A percentile compares a stretch with the other conserved stretches of the same genome.
phyloP scores from a whole-genome alignment of 2,113 vertebrate genomes.

The Camelus bactrianus region DNA sequence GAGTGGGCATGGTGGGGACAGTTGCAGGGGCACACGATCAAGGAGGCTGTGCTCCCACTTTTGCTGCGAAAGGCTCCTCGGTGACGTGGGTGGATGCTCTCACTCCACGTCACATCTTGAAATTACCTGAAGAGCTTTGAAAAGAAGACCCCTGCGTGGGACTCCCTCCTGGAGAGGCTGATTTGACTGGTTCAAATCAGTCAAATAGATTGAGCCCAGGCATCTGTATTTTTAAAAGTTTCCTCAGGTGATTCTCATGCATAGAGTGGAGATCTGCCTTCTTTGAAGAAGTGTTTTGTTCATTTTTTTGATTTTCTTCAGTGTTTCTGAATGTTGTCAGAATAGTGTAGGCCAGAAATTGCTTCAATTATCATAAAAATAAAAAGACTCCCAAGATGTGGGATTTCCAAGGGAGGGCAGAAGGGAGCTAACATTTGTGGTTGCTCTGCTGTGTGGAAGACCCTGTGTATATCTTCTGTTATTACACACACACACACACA shows the following conservation, averaged over 20 bases:
- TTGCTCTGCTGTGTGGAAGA: neutral
- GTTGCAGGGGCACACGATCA: neutral
- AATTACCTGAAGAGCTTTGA: neutral
- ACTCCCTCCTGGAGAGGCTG: neutral
- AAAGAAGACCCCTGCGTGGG: neutral
- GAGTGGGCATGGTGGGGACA: neutral
- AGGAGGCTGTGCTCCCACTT: accelerated
- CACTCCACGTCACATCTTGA: neutral
- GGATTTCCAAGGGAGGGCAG: neutral
- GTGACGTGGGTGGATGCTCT: neutral
- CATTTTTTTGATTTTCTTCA: neutral
- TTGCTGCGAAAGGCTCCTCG: neutral
- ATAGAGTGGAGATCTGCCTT: neutral
- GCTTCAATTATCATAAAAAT: neutral
- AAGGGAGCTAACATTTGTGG: neutral
- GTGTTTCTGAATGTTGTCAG: neutral
- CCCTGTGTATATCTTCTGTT: neutral
- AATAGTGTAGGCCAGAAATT: neutral
- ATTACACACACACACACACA: too few relatives aligned
- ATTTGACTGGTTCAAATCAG: neutral
- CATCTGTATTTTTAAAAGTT: neutral
- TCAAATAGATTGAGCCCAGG: neutral
- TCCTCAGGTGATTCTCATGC: neutral
- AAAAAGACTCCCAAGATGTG: neutral
- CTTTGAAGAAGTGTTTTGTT: neutral